phyloP scores from a whole-genome alignment of 2,888 invertebrate species.

The Odontothrips loti region DNA sequence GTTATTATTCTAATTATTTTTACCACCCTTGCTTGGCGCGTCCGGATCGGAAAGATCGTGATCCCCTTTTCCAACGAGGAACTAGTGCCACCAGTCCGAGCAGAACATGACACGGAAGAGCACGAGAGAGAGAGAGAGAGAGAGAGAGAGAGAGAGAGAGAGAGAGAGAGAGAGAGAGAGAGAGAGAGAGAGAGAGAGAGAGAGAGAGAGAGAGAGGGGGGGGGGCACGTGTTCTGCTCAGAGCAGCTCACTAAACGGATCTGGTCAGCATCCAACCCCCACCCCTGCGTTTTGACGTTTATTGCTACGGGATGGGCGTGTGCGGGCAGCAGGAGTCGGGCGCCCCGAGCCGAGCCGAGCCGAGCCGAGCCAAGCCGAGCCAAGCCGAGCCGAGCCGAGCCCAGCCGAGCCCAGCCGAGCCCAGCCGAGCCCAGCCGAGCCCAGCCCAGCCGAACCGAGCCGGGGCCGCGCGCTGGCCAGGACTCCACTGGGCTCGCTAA shows the following conservation, averaged over 20 bases:
- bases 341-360: no score
- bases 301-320: not conserved
- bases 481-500: not conserved
- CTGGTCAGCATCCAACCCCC: not conserved
- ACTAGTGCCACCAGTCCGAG: not conserved
- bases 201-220: slow-evolving; percentile 5
- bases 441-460: not conserved
- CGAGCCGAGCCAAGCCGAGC: no score
- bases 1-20: no score
- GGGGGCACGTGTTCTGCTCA: not conserved
- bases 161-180: slow-evolving; percentile 9
- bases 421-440: not conserved
- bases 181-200: slow-evolving; percentile 14
- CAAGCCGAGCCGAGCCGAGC: no score
- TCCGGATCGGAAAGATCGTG: no score
- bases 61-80: no score
- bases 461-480: not conserved
- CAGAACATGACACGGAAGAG: no score
- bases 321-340: no score
- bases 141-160: slow-evolving; percentile 9
- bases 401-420: no score
- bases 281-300: not conserved
- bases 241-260: not conserved
- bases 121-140: slow-evolving; percentile 9
- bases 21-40: no score